Percentiles rank a stretch among this genome's conserved stretches.
phyloP scores from a whole-genome alignment of 2,797 vertebrate genomes.

The Myotis daubentonii region DNA sequence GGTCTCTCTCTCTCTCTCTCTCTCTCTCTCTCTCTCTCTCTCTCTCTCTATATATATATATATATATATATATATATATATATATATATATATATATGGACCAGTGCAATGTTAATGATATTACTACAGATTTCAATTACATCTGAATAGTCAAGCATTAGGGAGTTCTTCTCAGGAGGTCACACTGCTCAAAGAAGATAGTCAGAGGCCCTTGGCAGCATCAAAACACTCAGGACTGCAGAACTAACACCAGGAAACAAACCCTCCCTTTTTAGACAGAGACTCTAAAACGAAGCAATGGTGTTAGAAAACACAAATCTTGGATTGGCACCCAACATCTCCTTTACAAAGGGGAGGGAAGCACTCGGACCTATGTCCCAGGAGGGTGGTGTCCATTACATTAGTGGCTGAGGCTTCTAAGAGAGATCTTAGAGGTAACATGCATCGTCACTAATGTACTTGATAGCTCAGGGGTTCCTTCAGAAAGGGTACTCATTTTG shows the following conservation, averaged over 20 bases:
- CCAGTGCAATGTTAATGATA: not conserved
- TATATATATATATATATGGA: not conserved
- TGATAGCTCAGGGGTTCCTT: not conserved
- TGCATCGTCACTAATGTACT: not conserved
- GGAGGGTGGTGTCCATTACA: not conserved
- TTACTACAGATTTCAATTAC: not conserved
- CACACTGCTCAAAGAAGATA: not conserved
- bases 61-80: too few relatives aligned
- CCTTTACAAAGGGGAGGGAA: not conserved
- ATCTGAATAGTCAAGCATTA: not conserved
- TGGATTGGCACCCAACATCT: not conserved
- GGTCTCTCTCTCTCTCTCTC: too few relatives aligned
- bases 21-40: too few relatives aligned
- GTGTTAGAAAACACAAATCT: not conserved
- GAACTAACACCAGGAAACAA: not conserved
- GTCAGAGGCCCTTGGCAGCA: not conserved
- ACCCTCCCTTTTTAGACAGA: not conserved
- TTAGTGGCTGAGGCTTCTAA: not conserved
- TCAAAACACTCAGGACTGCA: not conserved
- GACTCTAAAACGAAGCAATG: not conserved
- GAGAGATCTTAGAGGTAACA: not conserved
- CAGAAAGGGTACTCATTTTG: slow-evolving; percentile 38
- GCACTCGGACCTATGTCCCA: not conserved
- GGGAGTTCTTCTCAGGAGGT: not conserved
- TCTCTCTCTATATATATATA: too few relatives aligned